Evolutionary conservation across 2,888 invertebrate genomes (phyloP).

Genomic region (Phengaris alcon): DNA sequence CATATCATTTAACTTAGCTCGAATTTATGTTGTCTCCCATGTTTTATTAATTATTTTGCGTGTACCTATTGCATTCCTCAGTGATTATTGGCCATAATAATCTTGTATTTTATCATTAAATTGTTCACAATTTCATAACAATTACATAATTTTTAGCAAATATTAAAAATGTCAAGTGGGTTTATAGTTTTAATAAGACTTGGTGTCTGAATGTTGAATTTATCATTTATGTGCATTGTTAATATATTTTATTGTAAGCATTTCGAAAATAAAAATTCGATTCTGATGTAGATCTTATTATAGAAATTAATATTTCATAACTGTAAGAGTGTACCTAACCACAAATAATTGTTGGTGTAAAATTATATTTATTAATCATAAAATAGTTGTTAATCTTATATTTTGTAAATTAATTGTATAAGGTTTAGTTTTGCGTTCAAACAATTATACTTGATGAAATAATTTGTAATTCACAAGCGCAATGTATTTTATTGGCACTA

Average conservation of each 20-base stretch:
- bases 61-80: slow-evolving; percentile 14
- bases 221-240: slow-evolving; percentile 18
- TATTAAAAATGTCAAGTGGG: neutral
- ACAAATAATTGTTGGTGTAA: slow-evolving; percentile 4
- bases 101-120: neutral
- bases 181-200: slow-evolving; percentile 19
- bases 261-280: slow-evolving; percentile 19
- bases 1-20: slow-evolving; percentile 26
- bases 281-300: slow-evolving; percentile 18
- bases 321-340: slow-evolving; percentile 11
- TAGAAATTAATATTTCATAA: slow-evolving; percentile 27
- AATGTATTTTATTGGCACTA: neutral
- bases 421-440: neutral
- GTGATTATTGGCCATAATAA: slow-evolving; percentile 11
- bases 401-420: neutral
- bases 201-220: slow-evolving; percentile 23
- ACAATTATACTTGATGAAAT: neutral
- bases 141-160: neutral
- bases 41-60: slow-evolving; percentile 13
- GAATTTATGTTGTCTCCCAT: slow-evolving; percentile 18
- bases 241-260: slow-evolving; percentile 23
- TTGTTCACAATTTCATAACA: neutral
- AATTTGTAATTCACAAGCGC: neutral
- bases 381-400: neutral
- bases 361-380: slow-evolving; percentile 4